Evolutionary conservation across 2,113 vertebrate species (phyloP).

Genomic region (Megaceryle maxima): DNA sequence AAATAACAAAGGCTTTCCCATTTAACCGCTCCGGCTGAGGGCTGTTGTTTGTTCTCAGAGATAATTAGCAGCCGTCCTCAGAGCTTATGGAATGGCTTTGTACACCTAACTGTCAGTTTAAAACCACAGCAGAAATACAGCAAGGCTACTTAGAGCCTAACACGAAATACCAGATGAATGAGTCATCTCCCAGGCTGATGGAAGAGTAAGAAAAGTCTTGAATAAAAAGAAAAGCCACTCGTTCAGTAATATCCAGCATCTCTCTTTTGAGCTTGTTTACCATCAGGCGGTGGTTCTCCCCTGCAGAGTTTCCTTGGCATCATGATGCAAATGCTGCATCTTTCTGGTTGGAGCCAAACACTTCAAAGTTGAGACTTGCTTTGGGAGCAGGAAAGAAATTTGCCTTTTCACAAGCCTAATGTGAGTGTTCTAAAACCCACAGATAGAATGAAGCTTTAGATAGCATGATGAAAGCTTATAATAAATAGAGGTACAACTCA

Average conservation of each 20-base stretch:
- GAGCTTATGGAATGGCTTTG: conserved; percentile 11
- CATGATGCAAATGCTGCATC: not conserved
- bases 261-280: not conserved
- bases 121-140: not conserved
- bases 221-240: not conserved
- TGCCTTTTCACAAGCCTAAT: not conserved
- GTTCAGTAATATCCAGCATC: not conserved
- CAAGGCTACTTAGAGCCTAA: not conserved
- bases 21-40: conserved; percentile 12
- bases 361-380: not conserved
- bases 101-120: not conserved
- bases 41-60: not conserved
- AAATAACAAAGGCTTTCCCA: conserved; percentile 43
- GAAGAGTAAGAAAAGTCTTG: not conserved
- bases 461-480: accelerated
- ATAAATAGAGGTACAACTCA: not conserved
- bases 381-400: not conserved
- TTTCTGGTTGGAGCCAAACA: not conserved
- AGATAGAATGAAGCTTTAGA: not conserved
- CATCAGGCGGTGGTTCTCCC: not conserved
- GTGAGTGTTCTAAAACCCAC: not conserved
- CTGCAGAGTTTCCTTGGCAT: not conserved
- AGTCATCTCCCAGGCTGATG: not conserved
- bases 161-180: not conserved
- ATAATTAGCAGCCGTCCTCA: conserved; percentile 38